These are phyloP conservation scores for Momotus momota DNA, from an alignment of 2,797 vertebrate species.

Conservation along the genomic window DNA sequence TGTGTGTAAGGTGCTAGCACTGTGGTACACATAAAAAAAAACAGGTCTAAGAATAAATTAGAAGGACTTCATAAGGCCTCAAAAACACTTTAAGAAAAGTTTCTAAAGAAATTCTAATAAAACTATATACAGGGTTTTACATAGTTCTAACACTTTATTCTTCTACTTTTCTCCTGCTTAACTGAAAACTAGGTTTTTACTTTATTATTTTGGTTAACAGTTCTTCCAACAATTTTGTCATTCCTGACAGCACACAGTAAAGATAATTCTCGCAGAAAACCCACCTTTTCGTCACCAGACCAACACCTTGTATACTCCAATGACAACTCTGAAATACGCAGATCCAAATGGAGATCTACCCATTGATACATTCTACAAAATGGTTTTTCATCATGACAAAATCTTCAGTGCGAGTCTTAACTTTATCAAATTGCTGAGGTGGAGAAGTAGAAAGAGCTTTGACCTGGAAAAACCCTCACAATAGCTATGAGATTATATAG, in stretches of 20 bases:
- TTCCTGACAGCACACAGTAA: constrained; percentile 83
- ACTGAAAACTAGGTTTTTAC: not conserved
- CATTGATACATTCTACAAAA: constrained; percentile 89
- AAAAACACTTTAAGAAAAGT: not conserved
- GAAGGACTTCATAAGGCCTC: not conserved
- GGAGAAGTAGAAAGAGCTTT: constrained; percentile 88
- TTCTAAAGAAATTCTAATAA: not conserved
- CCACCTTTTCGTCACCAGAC: constrained; percentile 91
- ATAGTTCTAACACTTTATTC: not conserved
- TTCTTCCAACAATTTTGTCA: not conserved
- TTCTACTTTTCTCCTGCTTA: not conserved
- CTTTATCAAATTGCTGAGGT: constrained; percentile 87
- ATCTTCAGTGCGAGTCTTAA: constrained; percentile 89
- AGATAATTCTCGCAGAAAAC: constrained; percentile 86
- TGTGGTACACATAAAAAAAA: not conserved
- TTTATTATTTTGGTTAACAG: not conserved
- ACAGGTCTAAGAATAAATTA: not conserved
- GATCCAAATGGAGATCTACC: constrained; percentile 89
- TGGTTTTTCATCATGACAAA: constrained; percentile 90
- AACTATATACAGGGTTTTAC: not conserved
- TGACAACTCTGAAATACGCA: constrained; percentile 89
- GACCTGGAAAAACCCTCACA: constrained; percentile 78
- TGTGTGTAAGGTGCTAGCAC: not conserved
- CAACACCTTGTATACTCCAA: constrained; percentile 86
- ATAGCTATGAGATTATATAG: not conserved